Percentiles rank a stretch among this genome's conserved stretches.
phyloP scores from a whole-genome alignment of 2,797 vertebrate genomes.

The Podarcis lilfordi region DNA sequence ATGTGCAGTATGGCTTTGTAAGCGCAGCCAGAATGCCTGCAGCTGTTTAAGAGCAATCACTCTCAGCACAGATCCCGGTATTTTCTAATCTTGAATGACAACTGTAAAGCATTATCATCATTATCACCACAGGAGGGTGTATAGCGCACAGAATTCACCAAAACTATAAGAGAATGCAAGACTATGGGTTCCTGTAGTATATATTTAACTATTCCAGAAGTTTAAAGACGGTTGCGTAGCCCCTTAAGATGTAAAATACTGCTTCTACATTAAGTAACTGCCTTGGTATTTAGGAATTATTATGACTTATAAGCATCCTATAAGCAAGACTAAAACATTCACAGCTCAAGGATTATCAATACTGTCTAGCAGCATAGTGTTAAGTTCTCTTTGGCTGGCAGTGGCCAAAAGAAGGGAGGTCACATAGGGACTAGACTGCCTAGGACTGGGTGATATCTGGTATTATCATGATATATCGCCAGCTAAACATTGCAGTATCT shows the following conservation, averaged over 20 bases:
- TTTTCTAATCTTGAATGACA: constrained; percentile 31
- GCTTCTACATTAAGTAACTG: background rate
- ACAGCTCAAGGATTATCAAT: background rate
- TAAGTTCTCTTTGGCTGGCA: background rate
- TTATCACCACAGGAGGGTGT: constrained; percentile 30
- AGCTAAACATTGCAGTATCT: no score
- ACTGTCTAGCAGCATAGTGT: background rate
- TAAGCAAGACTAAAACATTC: background rate
- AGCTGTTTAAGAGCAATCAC: constrained; percentile 37
- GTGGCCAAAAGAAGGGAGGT: background rate
- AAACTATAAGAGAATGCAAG: background rate
- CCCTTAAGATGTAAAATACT: background rate
- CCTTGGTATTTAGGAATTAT: constrained; percentile 11
- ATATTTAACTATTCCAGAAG: background rate
- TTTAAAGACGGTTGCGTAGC: constrained; percentile 17
- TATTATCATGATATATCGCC: no score
- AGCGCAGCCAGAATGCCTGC: constrained; percentile 15
- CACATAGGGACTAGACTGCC: background rate
- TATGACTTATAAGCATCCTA: background rate
- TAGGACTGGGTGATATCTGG: background rate
- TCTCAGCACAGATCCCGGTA: constrained; percentile 8
- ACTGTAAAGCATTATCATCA: constrained; percentile 26
- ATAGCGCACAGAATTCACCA: background rate
- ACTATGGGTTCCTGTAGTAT: background rate
- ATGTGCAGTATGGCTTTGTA: constrained; percentile 24